phyloP scores from a whole-genome alignment of 2,888 invertebrate species.

The Lacanobia oleracea region DNA sequence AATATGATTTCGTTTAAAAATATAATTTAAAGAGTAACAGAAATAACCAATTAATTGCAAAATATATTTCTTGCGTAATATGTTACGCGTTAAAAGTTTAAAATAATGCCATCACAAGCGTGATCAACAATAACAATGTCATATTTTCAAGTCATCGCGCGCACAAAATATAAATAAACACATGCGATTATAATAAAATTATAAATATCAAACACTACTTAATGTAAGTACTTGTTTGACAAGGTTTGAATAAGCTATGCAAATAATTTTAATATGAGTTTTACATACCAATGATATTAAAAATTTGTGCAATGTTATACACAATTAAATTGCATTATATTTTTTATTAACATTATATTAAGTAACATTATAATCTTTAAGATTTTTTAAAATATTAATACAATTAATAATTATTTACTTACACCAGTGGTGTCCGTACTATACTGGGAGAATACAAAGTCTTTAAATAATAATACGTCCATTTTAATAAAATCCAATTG shows the following conservation, averaged over 20 bases:
- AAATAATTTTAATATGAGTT: constrained; percentile 60
- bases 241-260: constrained; percentile 63
- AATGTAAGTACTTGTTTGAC: constrained; percentile 79
- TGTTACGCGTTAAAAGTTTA: background rate
- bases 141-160: constrained; percentile 31
- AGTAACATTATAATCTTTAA: constrained; percentile 72
- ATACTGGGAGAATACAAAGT: constrained; percentile 33
- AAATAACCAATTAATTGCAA: constrained; percentile 2
- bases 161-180: constrained; percentile 38
- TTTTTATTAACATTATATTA: constrained; percentile 61
- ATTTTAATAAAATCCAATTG: constrained; percentile 24
- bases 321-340: constrained; percentile 69
- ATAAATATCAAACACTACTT: constrained; percentile 74
- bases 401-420: constrained; percentile 60
- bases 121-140: constrained; percentile 16
- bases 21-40: background rate
- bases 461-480: constrained; percentile 38
- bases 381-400: constrained; percentile 63
- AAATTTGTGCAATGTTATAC: constrained; percentile 76
- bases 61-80: background rate
- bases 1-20: background rate
- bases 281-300: constrained; percentile 62
- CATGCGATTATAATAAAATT: constrained; percentile 47
- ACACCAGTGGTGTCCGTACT: constrained; percentile 42
- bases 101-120: constrained; percentile 10